Base-by-base conservation (phyloP, 2,113 vertebrate species). In the Nansenia antarctica region DNA sequence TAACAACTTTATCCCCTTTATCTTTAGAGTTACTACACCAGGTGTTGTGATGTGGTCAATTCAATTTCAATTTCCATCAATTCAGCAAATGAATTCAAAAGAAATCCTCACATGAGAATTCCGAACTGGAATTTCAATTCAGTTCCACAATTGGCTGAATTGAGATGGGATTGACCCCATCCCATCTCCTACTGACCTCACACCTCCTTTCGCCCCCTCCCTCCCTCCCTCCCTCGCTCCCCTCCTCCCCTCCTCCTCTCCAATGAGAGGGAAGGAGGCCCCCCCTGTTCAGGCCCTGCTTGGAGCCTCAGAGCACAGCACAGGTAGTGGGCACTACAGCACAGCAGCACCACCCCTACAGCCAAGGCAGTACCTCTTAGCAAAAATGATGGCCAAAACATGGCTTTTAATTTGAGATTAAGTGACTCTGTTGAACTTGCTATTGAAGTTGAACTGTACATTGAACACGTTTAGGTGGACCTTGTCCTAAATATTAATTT, bases 311-410 rank as follows among this genome's bases (percentile, higher is more conserved):
- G n/a, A n/a, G 81, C 81, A 79, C 82, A 76, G 78, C 15, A 84
- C 84, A 89, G 84, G 82, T 85, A 89, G 81, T 77, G 85, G 83
- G 84, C 84, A 85, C 84, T 88, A 82, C 76, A 85, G 69, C 82
- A 84, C 82, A 86, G 22, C 79, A 87, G 85, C 83, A 83, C 80
- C 87, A 80, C 78, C 87, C 79, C 77, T 69, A 81, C 76, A 73
- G 81, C 84, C 76, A 26, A 73, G 83, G 80, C 86, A 87, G 86
- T 70, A 84, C 86, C 81, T 82, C 75, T 78, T 62, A 37, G 27
- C 54, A 18, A 15, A 18, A 15, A 30, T 31, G 54, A n/a, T 58
- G 54, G 54, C 15, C 5, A 58, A 15, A 58, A 14, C 54, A 18
- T 58, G 54, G 24, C 29, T 18, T 58, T 58, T 58, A 9, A 58